Percentiles rank a stretch among this genome's conserved stretches.
Conservation (phyloP, 2,113 vertebrate species). For the Pachyramphus minor region DNA sequence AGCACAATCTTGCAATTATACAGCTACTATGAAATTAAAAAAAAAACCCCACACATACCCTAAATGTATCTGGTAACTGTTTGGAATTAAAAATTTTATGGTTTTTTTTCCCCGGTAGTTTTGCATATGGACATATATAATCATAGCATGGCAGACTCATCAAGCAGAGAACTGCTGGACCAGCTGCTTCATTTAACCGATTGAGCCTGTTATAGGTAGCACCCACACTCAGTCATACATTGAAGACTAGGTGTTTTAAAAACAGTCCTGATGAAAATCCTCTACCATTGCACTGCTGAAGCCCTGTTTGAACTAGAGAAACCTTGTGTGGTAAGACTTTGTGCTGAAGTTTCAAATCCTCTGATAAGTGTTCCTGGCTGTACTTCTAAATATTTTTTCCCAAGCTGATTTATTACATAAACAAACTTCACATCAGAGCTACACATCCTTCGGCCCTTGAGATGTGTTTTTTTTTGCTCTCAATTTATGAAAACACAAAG, state of each 20-base stretch:
- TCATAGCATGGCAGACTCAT: not conserved
- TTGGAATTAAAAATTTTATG: not conserved
- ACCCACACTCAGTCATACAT: not conserved
- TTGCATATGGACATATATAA: not conserved
- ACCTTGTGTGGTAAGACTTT: not conserved
- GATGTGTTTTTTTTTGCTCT: slow-evolving; percentile 11
- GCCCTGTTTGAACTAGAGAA: slow-evolving; percentile 16
- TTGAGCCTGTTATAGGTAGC: not conserved
- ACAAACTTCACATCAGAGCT: slow-evolving; percentile 14
- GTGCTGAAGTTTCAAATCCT: slow-evolving; percentile 28
- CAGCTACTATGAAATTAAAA: not conserved
- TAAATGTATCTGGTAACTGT: not conserved
- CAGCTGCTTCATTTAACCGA: not conserved
- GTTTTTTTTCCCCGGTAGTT: not conserved
- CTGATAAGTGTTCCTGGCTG: not conserved
- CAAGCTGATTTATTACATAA: slow-evolving; percentile 42
- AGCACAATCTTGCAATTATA: not conserved
- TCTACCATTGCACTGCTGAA: not conserved
- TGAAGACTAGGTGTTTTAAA: not conserved
- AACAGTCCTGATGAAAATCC: not conserved
- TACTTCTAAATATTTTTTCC: slow-evolving; percentile 12
- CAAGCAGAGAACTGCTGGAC: not conserved
- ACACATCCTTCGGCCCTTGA: not conserved
- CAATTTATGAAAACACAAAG: slow-evolving; percentile 10
- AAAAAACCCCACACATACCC: not conserved